Evolutionary conservation across 2,888 invertebrate genomes (phyloP), one percentile per base, ranked within the genome.

Genomic region (Eulithis prunata): DNA sequence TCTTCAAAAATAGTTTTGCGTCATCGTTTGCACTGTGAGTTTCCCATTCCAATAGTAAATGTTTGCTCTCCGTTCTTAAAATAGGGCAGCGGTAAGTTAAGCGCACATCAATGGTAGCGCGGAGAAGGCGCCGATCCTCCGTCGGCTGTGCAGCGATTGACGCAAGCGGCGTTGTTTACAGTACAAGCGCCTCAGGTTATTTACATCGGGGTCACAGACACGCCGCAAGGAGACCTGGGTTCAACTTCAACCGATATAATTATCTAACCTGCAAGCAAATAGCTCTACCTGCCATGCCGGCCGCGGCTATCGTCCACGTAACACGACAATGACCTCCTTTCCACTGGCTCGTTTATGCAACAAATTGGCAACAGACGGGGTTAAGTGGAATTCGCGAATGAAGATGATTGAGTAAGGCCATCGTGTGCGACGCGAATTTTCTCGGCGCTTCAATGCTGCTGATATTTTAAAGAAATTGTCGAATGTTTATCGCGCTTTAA

Each of bases 171-270:
- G 87, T 87, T 91, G 92, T 92, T 91, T 92, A 91, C 90, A 87
- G 86, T 85, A 87, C 84, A 86, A 84, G 78, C 86, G 87, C 87
- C 89, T 85, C 86, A 89, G 91, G 92, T 91, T 92, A 91, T 92
- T 92, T 90, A 91, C 93, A 91, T 91, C 89, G 92, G 91, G 92
- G 92, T 93, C 91, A 92, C 90, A 93, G 92, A 92, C 92, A 91
- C 90, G 82, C 77, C 79, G 90, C 71, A 90, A 90, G 90, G 89
- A 89, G 89, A 89, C 84, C 83, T 81, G 83, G 84, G 86, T 87
- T 87, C 88, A 86, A 87, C 88, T 87, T 86, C 87, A 86, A 87
- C 87, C 87, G 85, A 87, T 88, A 84, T 88, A 85, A 87, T 88
- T 87, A 90, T 87, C 88, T 89, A 89, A 90, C 83, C 82, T 83